Conservation (phyloP, 2,113 vertebrate genomes). For the Heterotilapia buettikoferi region DNA sequence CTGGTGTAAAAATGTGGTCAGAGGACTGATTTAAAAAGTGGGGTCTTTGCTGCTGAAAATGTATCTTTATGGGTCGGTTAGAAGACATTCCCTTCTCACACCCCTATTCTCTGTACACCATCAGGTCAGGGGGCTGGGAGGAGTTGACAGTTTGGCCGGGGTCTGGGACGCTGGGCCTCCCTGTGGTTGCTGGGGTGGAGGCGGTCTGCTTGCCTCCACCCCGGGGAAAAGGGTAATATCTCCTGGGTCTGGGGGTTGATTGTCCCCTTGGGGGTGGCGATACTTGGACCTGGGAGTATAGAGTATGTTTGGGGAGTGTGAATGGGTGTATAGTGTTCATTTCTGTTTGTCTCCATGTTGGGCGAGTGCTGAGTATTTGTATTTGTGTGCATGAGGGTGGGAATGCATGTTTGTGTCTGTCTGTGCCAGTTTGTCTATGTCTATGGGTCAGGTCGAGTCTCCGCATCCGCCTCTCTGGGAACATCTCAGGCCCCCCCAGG, state of each 20-base stretch:
- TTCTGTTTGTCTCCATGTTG: neutral
- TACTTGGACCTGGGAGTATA: neutral
- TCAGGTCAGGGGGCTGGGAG: neutral
- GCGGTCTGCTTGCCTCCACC: neutral
- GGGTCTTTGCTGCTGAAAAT: neutral
- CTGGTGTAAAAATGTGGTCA: neutral
- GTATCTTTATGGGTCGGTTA: neutral
- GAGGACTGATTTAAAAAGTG: neutral
- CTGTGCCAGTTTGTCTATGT: too few relatives aligned
- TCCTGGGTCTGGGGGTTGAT: neutral
- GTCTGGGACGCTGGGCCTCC: neutral
- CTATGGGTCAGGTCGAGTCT: too few relatives aligned
- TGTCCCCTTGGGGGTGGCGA: neutral
- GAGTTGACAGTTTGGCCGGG: neutral
- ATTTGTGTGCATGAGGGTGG: neutral
- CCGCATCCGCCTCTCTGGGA: too few relatives aligned
- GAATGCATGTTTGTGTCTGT: neutral
- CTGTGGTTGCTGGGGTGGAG: neutral
- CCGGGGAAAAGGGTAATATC: neutral
- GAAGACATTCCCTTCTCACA: neutral
- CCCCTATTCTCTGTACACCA: neutral
- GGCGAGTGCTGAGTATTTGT: neutral
- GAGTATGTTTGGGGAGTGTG: neutral
- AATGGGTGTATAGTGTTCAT: neutral
- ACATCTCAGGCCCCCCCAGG: neutral